phyloP scores from a whole-genome alignment of 2,888 invertebrate species.

The Lochmaea capreae region DNA sequence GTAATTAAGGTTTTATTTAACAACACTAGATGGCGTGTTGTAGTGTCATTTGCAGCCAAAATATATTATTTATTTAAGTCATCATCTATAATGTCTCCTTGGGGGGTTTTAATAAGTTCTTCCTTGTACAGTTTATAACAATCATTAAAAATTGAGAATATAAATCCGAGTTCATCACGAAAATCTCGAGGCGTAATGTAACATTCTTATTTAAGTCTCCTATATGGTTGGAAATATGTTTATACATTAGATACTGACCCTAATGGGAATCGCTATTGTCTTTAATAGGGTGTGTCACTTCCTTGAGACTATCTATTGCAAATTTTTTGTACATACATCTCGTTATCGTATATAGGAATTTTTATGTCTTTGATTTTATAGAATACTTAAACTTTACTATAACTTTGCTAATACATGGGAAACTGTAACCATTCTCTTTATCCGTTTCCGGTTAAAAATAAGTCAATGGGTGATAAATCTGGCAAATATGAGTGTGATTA shows the following conservation, averaged over 20 bases:
- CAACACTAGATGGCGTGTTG: background rate
- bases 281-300: constrained; percentile 30
- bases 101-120: constrained; percentile 32
- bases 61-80: constrained; percentile 13
- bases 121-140: constrained; percentile 35
- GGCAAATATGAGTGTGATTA: too few species aligned
- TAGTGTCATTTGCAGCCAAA: constrained; percentile 8
- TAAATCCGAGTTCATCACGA: constrained; percentile 40
- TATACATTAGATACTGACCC: constrained; percentile 29
- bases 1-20: background rate
- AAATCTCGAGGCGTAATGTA: constrained; percentile 37
- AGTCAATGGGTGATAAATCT: too few species aligned
- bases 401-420: too few species aligned
- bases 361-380: background rate
- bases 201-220: constrained; percentile 40
- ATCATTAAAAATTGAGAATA: constrained; percentile 38
- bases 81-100: constrained; percentile 28
- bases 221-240: constrained; percentile 27
- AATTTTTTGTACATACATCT: constrained; percentile 16
- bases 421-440: too few species aligned
- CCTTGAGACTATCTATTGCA: constrained; percentile 23
- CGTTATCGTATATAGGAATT: constrained; percentile 1
- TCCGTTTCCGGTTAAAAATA: too few species aligned
- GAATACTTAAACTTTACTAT: too few species aligned
- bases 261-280: constrained; percentile 26